These are phyloP conservation scores for Hemaris fuciformis DNA, from an alignment of 2,888 invertebrate genomes.

Conservation along the genomic window DNA sequence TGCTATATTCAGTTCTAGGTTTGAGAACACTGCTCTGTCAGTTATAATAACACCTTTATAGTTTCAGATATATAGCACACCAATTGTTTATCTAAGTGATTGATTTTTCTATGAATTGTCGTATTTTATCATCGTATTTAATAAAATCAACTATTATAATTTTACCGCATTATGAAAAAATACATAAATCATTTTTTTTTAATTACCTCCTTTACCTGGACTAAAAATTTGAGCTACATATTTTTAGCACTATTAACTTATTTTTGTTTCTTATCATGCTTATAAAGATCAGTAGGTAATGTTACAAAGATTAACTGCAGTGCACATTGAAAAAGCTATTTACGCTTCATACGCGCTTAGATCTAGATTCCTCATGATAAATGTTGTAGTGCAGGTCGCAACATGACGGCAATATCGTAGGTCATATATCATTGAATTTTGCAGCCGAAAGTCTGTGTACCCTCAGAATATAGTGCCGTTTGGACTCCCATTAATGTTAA, in stretches of 20 bases:
- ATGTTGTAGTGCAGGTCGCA: slow-evolving; percentile 29
- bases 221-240: no score
- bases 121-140: not conserved
- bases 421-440: slow-evolving; percentile 31
- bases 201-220: no score
- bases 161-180: not conserved
- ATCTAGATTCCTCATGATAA: slow-evolving; percentile 34
- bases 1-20: not conserved
- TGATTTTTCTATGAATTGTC: not conserved
- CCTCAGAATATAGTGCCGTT: slow-evolving; percentile 1
- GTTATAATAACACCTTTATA: not conserved
- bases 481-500: slow-evolving; percentile 21
- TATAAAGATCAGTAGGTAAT: not conserved
- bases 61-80: not conserved
- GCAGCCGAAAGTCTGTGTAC: not conserved
- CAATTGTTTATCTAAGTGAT: not conserved
- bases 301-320: not conserved
- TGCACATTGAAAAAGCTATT: slow-evolving; percentile 35
- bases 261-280: not conserved
- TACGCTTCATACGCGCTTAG: slow-evolving; percentile 29
- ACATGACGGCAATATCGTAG: slow-evolving; percentile 34
- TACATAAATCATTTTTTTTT: not conserved
- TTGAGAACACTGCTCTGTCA: not conserved
- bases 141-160: not conserved
- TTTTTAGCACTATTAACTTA: no score